phyloP scores from a whole-genome alignment of 1,140 invertebrate species.

The Aphelinus certus region DNA sequence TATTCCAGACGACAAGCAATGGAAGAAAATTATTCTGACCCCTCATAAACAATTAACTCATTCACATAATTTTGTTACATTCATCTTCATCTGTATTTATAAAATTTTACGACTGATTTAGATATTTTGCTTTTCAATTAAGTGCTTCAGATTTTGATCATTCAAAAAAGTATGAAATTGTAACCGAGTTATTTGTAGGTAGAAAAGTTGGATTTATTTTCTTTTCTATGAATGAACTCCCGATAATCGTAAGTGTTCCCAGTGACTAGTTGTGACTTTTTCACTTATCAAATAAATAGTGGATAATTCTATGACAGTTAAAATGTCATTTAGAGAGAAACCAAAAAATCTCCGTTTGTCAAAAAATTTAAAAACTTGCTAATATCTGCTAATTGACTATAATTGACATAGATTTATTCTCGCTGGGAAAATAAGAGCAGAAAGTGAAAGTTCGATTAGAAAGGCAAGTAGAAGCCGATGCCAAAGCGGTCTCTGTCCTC shows the following conservation, averaged over 20 bases:
- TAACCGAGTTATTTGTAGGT: not conserved
- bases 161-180: constrained; percentile 11
- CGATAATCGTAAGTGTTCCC: constrained; percentile 9
- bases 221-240: constrained; percentile 6
- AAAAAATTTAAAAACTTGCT: no score
- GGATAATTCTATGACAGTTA: no score
- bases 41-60: constrained; percentile 4
- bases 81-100: constrained; percentile 26
- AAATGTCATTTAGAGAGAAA: not conserved
- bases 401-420: no score
- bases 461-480: constrained; percentile 6
- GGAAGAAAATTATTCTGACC: not conserved
- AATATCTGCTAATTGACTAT: no score
- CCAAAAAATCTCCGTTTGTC: not conserved
- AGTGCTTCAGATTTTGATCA: not conserved
- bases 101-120: constrained; percentile 6
- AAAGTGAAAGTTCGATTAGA: constrained; percentile 4
- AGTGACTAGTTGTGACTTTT: constrained; percentile 13
- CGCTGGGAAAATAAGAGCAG: not conserved
- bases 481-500: constrained; percentile 20
- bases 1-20: no score
- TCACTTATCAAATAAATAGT: constrained; percentile 13
- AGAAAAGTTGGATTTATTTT: constrained; percentile 32
- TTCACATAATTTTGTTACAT: constrained; percentile 21
- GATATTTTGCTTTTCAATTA: no score